Evolutionary conservation across 2,888 invertebrate species (phyloP).

Genomic region (Horisme vitalbata): DNA sequence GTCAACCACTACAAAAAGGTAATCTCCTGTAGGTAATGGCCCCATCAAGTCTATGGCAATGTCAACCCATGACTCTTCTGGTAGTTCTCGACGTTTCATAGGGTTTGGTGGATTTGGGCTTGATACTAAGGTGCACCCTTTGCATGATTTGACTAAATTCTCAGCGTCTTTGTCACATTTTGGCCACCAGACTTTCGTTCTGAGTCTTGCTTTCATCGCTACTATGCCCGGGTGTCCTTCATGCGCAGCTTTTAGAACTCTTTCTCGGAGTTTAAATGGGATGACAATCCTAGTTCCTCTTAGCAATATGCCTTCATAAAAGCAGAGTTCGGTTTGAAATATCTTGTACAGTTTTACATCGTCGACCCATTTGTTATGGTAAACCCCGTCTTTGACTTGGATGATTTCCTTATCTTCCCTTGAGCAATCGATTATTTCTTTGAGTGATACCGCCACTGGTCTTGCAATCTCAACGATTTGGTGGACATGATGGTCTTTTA

Average conservation of each 20-base stretch:
- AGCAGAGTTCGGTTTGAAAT: conserved; percentile 42
- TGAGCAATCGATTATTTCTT: conserved; percentile 12
- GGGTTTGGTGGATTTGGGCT: conserved; percentile 27
- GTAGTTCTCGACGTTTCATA: conserved; percentile 21
- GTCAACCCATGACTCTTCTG: conserved; percentile 25
- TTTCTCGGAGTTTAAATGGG: conserved; percentile 13
- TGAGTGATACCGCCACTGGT: conserved; percentile 22
- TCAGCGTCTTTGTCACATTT: conserved; percentile 42
- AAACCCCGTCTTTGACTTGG: conserved; percentile 22
- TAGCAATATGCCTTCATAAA: conserved; percentile 33
- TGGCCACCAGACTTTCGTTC: conserved; percentile 54
- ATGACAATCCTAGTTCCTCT: conserved; percentile 33
- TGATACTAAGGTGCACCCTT: conserved; percentile 30
- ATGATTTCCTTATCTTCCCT: conserved; percentile 16
- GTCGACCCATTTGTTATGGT: conserved; percentile 26
- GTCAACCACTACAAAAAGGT: conserved; percentile 30
- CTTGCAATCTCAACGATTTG: conserved; percentile 22
- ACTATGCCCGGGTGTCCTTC: conserved; percentile 52
- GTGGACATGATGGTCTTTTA: not conserved
- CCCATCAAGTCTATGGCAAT: conserved; percentile 32
- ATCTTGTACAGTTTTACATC: conserved; percentile 27
- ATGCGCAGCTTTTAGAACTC: conserved; percentile 33
- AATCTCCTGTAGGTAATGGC: conserved; percentile 26
- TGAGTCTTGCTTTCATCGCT: conserved; percentile 45
- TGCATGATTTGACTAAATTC: conserved; percentile 22